Conservation (phyloP, 2,797 vertebrate genomes). For the Mustela erminea region DNA sequence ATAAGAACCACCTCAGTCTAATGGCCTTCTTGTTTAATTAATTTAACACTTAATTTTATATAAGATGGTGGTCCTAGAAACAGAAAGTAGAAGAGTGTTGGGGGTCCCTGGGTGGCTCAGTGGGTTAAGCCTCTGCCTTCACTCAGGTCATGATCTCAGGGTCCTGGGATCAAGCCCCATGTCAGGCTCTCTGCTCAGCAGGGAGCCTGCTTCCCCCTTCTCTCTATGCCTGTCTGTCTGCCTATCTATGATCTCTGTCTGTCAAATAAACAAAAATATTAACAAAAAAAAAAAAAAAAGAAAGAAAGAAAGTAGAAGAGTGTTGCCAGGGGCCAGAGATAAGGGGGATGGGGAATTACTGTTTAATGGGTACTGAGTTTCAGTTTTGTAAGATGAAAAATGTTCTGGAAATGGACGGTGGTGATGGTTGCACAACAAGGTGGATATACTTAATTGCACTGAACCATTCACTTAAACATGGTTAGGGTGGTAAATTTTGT, state of each 20-base stretch:
- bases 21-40: background rate
- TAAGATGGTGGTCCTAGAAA: background rate
- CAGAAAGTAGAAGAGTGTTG: background rate
- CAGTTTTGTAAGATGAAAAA: slow-evolving; percentile 10
- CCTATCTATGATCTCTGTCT: too few relatives aligned
- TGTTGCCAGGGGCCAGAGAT: background rate
- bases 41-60: background rate
- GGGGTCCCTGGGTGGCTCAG: too few relatives aligned
- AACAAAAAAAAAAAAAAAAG: too few relatives aligned
- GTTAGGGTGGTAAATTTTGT: background rate
- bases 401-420: background rate
- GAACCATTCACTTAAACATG: background rate
- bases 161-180: too few relatives aligned
- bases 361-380: background rate
- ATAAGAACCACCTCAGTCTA: background rate
- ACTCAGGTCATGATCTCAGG: too few relatives aligned
- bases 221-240: too few relatives aligned
- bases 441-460: background rate
- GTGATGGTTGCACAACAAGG: background rate
- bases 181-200: too few relatives aligned
- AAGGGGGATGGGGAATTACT: background rate
- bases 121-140: too few relatives aligned
- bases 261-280: too few relatives aligned
- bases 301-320: background rate
- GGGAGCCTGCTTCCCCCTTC: too few relatives aligned